phyloP scores from a whole-genome alignment of 2,113 vertebrate species.

The Heloderma charlesbogerti region DNA sequence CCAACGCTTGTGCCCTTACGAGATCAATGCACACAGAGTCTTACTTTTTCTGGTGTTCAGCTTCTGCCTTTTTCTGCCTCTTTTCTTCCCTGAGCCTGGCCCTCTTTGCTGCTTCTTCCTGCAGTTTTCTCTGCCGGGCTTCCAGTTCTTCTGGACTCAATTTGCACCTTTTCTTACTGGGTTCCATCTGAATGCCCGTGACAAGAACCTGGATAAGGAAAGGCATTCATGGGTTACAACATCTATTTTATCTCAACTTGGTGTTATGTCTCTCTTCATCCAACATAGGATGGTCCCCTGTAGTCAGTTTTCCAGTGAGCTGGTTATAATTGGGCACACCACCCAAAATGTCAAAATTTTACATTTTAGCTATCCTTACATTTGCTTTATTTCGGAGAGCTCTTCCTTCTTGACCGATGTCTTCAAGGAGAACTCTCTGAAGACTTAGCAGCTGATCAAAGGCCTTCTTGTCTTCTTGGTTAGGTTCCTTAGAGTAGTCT shows the following conservation, averaged over 20 bases:
- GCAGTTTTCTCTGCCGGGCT: constrained; percentile 73
- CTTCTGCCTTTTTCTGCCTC: constrained; percentile 79
- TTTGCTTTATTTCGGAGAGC: constrained; percentile 83
- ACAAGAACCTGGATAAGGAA: constrained; percentile 74
- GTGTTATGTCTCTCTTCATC: background rate
- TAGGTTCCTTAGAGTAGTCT: constrained; percentile 91
- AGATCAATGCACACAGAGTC: background rate
- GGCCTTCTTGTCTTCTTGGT: constrained; percentile 83
- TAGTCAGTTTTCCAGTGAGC: background rate
- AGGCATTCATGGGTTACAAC: background rate
- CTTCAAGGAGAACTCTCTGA: constrained; percentile 76
- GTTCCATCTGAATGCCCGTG: constrained; percentile 59
- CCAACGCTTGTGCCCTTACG: background rate
- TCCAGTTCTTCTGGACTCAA: constrained; percentile 84
- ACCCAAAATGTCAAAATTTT: background rate
- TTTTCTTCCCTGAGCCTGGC: constrained; percentile 82
- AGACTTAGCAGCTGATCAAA: constrained; percentile 85
- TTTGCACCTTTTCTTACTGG: constrained; percentile 78
- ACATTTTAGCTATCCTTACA: constrained; percentile 72
- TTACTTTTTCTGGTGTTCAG: constrained; percentile 87
- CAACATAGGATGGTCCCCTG: background rate
- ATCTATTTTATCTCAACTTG: background rate
- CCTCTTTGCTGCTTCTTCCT: constrained; percentile 86
- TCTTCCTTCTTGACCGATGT: constrained; percentile 75
- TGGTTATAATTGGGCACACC: background rate